These are phyloP conservation scores for Vespertilio murinus DNA, from an alignment of 2,797 vertebrate genomes.

Conservation along the genomic window DNA sequence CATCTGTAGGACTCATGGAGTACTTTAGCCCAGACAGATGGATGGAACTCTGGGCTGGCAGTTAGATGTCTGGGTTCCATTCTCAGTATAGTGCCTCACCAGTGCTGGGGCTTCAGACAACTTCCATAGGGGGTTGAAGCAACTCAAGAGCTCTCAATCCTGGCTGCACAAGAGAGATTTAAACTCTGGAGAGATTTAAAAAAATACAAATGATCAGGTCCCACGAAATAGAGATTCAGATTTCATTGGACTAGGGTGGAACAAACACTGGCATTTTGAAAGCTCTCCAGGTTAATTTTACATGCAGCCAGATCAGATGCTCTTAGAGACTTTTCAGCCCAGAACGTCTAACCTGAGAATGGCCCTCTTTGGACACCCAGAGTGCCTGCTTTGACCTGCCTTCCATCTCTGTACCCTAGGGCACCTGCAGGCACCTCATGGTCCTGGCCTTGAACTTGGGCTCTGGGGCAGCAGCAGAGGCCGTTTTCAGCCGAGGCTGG, in stretches of 20 bases:
- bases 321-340: neutral
- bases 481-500: constrained; percentile 62
- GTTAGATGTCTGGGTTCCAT: neutral
- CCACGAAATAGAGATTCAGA: neutral
- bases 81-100: neutral
- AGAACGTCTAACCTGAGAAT: neutral
- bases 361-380: neutral
- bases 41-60: neutral
- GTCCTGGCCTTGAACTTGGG: constrained; percentile 53
- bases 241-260: neutral
- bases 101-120: neutral
- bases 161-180: neutral
- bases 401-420: neutral
- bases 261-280: neutral
- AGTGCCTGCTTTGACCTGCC: neutral
- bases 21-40: neutral
- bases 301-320: neutral
- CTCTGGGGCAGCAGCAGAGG: constrained; percentile 34
- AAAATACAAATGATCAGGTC: neutral
- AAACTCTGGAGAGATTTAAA: constrained; percentile 41
- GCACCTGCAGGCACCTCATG: neutral
- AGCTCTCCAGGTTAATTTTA: constrained; percentile 38
- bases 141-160: neutral
- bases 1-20: neutral
- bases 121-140: neutral